Evolutionary conservation across 53 echinoderm and acorn worm species (phyloP).

Genomic region (Pentamera pediparva): DNA sequence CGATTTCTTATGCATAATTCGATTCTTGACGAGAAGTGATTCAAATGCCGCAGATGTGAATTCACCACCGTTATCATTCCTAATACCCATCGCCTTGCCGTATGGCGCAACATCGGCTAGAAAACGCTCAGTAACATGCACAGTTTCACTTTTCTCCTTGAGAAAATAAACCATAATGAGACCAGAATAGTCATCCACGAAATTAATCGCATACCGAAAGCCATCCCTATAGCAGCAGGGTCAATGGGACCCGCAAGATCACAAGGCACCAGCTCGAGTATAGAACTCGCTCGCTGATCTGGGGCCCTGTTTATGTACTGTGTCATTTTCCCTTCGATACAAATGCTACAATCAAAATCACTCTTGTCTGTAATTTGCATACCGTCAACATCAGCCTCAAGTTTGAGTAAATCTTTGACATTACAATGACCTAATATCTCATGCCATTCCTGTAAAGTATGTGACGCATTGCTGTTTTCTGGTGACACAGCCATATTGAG

Average conservation of each 20-base stretch:
- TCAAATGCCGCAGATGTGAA: constrained; percentile 28
- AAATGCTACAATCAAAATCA: constrained; percentile 13
- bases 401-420: constrained; percentile 23
- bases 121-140: constrained; percentile 29
- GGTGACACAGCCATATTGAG: neutral
- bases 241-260: constrained; percentile 49
- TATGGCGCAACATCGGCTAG: constrained; percentile 42
- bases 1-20: constrained; percentile 2
- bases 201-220: constrained; percentile 29
- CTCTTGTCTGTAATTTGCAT: constrained; percentile 26
- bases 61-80: constrained; percentile 43
- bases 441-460: constrained; percentile 25
- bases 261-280: constrained; percentile 39
- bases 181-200: constrained; percentile 44
- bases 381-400: constrained; percentile 30
- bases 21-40: constrained; percentile 18
- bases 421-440: constrained; percentile 40
- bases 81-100: constrained; percentile 33
- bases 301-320: constrained; percentile 34
- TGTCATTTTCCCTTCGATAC: constrained; percentile 37
- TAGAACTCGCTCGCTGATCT: neutral
- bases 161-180: constrained; percentile 30
- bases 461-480: neutral
- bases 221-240: constrained; percentile 11
- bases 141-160: constrained; percentile 36